Percentiles rank a stretch among this genome's conserved stretches.
These are phyloP conservation scores for Choristoneura rosaceana DNA, from an alignment of 2,888 invertebrate species.

Conservation along the genomic window DNA sequence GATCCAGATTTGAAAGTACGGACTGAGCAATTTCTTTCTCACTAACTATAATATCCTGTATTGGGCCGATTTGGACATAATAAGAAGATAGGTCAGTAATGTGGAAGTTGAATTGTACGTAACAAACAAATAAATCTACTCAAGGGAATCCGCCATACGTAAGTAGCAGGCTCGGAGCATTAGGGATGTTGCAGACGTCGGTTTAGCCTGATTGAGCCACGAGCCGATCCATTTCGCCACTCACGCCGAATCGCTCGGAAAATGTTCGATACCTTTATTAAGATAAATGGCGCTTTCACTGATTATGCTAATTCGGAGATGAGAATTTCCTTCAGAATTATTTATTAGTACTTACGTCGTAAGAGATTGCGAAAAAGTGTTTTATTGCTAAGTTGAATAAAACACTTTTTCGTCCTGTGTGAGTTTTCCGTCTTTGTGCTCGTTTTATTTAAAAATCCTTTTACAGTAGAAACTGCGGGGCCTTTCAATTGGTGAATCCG, in stretches of 20 bases:
- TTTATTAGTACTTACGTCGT: constrained; percentile 22
- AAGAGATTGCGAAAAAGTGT: background rate
- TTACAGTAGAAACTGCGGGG: background rate
- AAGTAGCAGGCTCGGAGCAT: background rate
- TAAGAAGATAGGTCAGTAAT: background rate
- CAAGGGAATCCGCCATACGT: background rate
- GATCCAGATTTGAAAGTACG: too few species aligned
- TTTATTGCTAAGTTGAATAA: constrained; percentile 11
- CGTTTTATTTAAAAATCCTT: constrained; percentile 12
- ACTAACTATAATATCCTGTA: too few species aligned
- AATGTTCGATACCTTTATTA: constrained; percentile 39
- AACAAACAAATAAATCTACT: constrained; percentile 2
- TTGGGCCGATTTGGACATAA: too few species aligned
- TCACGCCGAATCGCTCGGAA: constrained; percentile 30
- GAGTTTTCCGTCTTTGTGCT: constrained; percentile 1
- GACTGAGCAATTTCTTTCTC: too few species aligned
- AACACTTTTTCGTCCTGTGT: constrained; percentile 4
- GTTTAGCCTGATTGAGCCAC: constrained; percentile 6
- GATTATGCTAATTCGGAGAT: constrained; percentile 32
- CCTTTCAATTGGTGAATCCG: background rate
- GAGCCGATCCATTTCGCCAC: constrained; percentile 27
- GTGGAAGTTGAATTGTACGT: background rate
- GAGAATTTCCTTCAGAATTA: constrained; percentile 21
- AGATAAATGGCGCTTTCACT: constrained; percentile 30
- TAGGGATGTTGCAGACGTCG: constrained; percentile 7